Base-by-base conservation (phyloP, 2,113 vertebrate species). In the Notiomystis cincta region DNA sequence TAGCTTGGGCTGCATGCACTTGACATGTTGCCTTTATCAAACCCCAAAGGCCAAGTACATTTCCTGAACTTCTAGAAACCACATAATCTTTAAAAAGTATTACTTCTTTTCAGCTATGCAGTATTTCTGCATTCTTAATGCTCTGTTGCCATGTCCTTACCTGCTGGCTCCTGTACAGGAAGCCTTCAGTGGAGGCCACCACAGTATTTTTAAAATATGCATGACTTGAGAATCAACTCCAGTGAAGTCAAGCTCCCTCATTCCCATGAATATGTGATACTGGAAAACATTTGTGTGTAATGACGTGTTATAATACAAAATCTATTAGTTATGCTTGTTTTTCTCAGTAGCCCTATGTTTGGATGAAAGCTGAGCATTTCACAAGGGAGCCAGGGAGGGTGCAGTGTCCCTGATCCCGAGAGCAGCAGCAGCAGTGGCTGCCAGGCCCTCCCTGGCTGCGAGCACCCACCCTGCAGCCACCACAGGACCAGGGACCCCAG, bases 401-500 rank as follows among this genome's bases (percentile, higher is more conserved):
- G 11, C 11, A 7, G 72, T 37, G 62, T 28, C 6, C 30, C 38
- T 23, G 51, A 5, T 2, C 0, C 44, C 14, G 35, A 13, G 30
- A 33, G 62, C 51, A 38, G 84, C 40, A 71, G 84, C 56, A 40
- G 87, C 50, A 57, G 61, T 1, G 21, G 17, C 27, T 58, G 80
- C 40, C 38, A 15, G 44, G 13, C 35, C 18, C 15, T 54, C 35
- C 35, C 23, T 17, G 57, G 35, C 70, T 22, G 11, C 1, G 18
- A 16, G 61, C 35, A 35, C 13, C 81, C 58, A 17, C 37, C 53
- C n/a, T 33, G 47, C 81, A 21, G 67, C 47, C 3, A 10, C 31
- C 33, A 2, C 10, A 0, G 2, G 28, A 12, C 1, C 2, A 9
- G 9, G 51, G 13, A 15, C 35, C 40, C n/a, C 40, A 7, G 38